phyloP scores from a whole-genome alignment of 1,140 invertebrate genomes.

The Diabrotica undecimpunctata region DNA sequence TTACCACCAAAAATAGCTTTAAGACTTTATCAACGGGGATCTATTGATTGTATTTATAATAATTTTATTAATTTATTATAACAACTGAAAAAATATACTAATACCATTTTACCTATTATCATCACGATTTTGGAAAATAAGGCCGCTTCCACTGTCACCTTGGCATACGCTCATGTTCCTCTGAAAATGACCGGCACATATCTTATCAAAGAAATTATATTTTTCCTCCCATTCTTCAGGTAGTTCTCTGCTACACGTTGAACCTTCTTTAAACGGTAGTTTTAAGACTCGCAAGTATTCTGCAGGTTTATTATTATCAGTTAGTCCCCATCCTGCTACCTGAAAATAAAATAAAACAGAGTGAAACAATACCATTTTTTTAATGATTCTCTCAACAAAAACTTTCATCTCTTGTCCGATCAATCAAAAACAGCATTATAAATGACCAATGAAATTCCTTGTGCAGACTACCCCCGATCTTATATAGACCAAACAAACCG shows the following conservation, averaged over 20 bases:
- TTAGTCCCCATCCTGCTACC: slow-evolving; percentile 36
- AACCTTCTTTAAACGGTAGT: slow-evolving; percentile 21
- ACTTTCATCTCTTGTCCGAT: no score
- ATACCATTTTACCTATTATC: slow-evolving; percentile 5
- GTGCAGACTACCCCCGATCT: no score
- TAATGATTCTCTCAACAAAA: no score
- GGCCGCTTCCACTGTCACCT: slow-evolving; percentile 36
- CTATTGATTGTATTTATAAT: no score
- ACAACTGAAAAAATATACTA: no score
- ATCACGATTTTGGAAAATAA: slow-evolving; percentile 25
- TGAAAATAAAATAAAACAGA: slow-evolving; percentile 18
- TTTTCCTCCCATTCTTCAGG: slow-evolving; percentile 22
- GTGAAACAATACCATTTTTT: no score
- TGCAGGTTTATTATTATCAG: slow-evolving; percentile 20
- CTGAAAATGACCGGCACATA: slow-evolving; percentile 31
- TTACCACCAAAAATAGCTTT: no score
- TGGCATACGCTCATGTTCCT: slow-evolving; percentile 30
- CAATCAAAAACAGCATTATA: no score
- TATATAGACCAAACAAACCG: no score
- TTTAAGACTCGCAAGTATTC: slow-evolving; percentile 27
- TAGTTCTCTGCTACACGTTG: slow-evolving; percentile 21
- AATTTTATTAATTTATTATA: no score
- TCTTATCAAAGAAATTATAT: slow-evolving; percentile 30
- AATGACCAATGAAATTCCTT: no score
- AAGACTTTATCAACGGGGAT: no score